Base-by-base conservation (phyloP, 2,888 invertebrate genomes). In the Harmothoe impar region DNA sequence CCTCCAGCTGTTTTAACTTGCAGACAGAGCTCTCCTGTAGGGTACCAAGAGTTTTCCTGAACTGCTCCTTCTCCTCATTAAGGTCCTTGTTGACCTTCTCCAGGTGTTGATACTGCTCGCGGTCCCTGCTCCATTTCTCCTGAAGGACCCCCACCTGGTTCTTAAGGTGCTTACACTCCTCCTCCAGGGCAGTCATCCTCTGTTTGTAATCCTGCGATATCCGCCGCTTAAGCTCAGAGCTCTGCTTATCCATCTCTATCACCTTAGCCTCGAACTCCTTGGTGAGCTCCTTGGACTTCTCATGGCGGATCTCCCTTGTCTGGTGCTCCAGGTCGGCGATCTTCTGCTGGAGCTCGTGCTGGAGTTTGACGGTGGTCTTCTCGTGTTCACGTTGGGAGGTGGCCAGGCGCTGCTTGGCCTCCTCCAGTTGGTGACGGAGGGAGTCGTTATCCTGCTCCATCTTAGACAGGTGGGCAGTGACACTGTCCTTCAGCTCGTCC, bases 401-500 rank as follows among this genome's bases (percentile, higher is more conserved):
- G n/a, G 31, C 54, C 56, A 91, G 54, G 10, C 20, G 17, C 43
- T 72, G 33, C 7, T 51, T 20, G 5, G 35, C 17, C 43, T 91
- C 90, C 33, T 81, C 52, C 68, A 90, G 84, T n/a, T 91, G 72
- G 29, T 89, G 62, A 5, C 43, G 29, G 68, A 91, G 84, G 51
- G 89, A 68, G 43, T 90, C 90, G 43, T 89, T 90, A 62, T 91
- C 91, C 25, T 51, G 33, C 43, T 91, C 91, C 62, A 91, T 62
- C 43, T 85, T 56, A 3, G 89, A 23, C 43, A 89, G 89, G 33
- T 85, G 78, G 0, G 81, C 43, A 3, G 68, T 54, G 90, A 91
- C 88, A 23, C 72, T 90, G 43, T 91, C 91, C n/a, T 90, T 90
- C 84, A 91, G 85, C 77, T 91, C 91, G 23, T 91, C 91, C 15